Base-by-base conservation (phyloP, 2,888 invertebrate species). In the Podabrus alpinus region DNA sequence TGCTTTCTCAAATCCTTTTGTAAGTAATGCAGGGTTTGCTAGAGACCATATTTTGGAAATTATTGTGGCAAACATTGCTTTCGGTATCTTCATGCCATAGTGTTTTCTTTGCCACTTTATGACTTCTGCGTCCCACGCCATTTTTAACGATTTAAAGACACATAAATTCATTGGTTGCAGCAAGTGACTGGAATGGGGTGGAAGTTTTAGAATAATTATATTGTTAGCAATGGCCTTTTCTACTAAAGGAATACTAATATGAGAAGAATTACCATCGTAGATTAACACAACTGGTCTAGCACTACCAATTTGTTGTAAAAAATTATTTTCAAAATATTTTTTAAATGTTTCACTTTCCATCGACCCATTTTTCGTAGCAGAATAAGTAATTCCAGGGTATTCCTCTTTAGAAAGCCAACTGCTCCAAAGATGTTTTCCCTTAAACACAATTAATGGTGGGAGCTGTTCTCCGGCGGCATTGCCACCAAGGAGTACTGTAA, bases 361-460 rank as follows among this genome's bases (percentile, higher is more conserved):
- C 81, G 79, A 81, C 11, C 85, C 84, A 15, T 78, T 81, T 24
- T 45, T 79, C 62, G 84, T 84, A 0, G 85, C 84, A 11, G 79
- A 62, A 79, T 80, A 80, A n/a, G 84, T 59, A 1, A 82, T 68
- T 9, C 79, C 79, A 59, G 80, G 80, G 74, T 76, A 84, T 66
- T 75, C 78, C 71, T 71, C 67, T 15, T 68, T 16, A 15, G 82
- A 80, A 64, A 83, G 77, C 83, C 82, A 84, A 59, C 77, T 71
- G 60, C 83, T 81, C 83, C 84, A 84, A 15, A 81, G 68, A 75
- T 83, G 79, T 77, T 82, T 82, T 13, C 83, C 80, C 69, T 81
- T 81, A 66, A 80, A 82, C 21, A 84, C 80, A 45, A 85, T 82
- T 16, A 85, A 73, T 24, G 83, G 84, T n/a, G 82, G 82, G 7